A percentile compares a stretch with the other conserved stretches of the same genome.
Conservation (phyloP, 2,113 vertebrate species). For the Reinhardtius hippoglossoides region DNA sequence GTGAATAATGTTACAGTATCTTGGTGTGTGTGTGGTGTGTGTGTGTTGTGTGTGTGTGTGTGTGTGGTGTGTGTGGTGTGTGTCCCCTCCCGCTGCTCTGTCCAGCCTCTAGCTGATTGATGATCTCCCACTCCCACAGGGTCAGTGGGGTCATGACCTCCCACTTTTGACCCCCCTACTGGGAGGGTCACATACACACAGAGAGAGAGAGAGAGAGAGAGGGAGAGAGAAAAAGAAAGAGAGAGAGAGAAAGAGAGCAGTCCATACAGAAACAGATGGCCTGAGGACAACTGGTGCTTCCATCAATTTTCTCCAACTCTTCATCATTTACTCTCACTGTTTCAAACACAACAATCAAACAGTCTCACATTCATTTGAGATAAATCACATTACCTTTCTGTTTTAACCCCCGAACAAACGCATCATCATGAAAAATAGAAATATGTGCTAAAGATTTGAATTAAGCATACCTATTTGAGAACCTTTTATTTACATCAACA, state of each 20-base stretch:
- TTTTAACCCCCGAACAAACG: neutral
- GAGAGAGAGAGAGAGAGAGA: constrained; percentile 23
- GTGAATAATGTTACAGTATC: constrained; percentile 47
- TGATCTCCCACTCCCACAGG: constrained; percentile 77
- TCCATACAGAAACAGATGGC: constrained; percentile 76
- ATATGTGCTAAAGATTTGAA: neutral
- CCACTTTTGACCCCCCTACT: constrained; percentile 74
- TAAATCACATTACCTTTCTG: neutral
- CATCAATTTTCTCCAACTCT: constrained; percentile 30
- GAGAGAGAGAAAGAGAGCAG: constrained; percentile 24
- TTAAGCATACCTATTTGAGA: neutral
- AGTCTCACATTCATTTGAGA: neutral
- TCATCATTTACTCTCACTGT: constrained; percentile 29
- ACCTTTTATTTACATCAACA: constrained; percentile 13
- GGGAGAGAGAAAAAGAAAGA: constrained; percentile 12
- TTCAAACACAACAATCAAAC: constrained; percentile 19
- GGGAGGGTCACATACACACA: constrained; percentile 61
- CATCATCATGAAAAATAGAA: neutral
- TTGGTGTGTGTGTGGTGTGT: constrained; percentile 36
- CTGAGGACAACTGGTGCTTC: constrained; percentile 68
- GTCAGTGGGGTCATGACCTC: constrained; percentile 77
- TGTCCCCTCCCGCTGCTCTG: constrained; percentile 67
- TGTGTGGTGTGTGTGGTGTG: constrained; percentile 33
- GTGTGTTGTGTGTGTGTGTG: constrained; percentile 47
- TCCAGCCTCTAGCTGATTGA: constrained; percentile 78